Conservation (phyloP, 2,113 vertebrate genomes). For the Chlorocebus sabaeus region DNA sequence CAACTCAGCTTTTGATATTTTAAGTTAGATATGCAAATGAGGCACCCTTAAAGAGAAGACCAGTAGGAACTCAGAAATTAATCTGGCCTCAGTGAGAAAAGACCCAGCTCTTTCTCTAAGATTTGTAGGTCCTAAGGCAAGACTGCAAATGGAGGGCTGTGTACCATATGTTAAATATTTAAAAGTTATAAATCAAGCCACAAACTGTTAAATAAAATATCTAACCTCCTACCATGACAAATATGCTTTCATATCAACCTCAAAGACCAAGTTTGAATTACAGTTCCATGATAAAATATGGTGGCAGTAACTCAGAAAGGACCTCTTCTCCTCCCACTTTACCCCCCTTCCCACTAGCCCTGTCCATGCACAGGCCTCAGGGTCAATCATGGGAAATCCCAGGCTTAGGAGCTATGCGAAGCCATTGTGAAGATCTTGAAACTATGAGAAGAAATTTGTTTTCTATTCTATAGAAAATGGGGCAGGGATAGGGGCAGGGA, state of each 20-base stretch:
- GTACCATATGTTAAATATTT: neutral
- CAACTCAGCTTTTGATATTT: neutral
- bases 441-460: neutral
- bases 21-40: neutral
- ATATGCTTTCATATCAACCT: neutral
- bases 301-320: neutral
- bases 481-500: neutral
- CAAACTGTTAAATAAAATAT: neutral
- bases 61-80: neutral
- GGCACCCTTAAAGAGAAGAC: neutral
- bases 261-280: neutral
- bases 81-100: neutral
- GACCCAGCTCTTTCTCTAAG: neutral
- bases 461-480: neutral
- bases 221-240: neutral
- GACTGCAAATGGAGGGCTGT: neutral
- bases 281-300: neutral
- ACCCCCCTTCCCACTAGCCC: too few species aligned
- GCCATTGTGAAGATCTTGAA: neutral
- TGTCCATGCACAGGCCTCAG: too few species aligned
- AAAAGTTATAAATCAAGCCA: neutral
- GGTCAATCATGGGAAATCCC: neutral
- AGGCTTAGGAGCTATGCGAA: neutral
- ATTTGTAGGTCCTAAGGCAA: neutral
- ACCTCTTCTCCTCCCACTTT: fast-evolving